phyloP scores from a whole-genome alignment of 2,797 vertebrate species.

The Pseudochirops corinnae region DNA sequence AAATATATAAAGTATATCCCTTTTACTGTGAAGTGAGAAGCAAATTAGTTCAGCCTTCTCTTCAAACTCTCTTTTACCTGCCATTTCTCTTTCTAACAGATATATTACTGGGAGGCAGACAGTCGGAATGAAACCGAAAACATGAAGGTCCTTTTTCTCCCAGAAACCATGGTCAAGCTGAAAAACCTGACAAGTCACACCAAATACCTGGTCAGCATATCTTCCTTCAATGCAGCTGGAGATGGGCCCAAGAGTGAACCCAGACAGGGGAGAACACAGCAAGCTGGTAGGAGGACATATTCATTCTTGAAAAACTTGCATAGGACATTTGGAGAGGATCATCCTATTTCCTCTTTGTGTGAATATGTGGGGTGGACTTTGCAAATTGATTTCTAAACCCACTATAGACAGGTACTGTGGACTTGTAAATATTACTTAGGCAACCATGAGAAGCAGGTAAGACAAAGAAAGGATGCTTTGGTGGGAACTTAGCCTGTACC shows the following conservation, averaged over 20 bases:
- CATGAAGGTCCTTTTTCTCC: constrained; percentile 93
- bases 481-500: background rate
- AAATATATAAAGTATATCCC: background rate
- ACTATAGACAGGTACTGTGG: background rate
- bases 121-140: constrained; percentile 93
- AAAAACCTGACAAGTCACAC: constrained; percentile 96
- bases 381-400: background rate
- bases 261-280: constrained; percentile 89
- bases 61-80: fast-evolving
- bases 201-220: constrained; percentile 91
- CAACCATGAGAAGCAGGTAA: background rate
- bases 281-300: constrained; percentile 87
- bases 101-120: constrained; percentile 95
- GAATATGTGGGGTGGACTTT: background rate
- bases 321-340: background rate
- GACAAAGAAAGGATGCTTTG: background rate
- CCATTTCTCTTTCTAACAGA: constrained; percentile 79
- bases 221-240: constrained; percentile 95
- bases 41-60: background rate
- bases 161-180: constrained; percentile 89
- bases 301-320: background rate
- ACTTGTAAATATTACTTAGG: background rate
- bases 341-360: fast-evolving
- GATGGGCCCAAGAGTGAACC: constrained; percentile 94
- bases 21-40: background rate